These are phyloP conservation scores for Atractosteus spatula DNA, from an alignment of 2,113 vertebrate species.

Conservation along the genomic window DNA sequence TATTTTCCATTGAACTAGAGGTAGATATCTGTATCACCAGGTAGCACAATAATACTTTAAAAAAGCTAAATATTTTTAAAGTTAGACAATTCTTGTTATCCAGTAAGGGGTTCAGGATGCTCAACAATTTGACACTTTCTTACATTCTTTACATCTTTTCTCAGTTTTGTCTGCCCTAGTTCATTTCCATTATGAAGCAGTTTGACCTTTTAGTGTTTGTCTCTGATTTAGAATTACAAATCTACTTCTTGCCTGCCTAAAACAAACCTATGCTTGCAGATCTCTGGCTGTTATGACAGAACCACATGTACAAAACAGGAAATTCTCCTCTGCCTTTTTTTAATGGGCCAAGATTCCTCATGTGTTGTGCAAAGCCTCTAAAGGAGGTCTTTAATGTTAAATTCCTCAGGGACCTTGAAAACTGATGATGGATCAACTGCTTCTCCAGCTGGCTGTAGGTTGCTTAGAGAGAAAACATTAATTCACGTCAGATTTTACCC, in stretches of 20 bases:
- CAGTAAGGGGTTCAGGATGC: no score
- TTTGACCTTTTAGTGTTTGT: no score
- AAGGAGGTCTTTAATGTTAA: slow-evolving; percentile 20
- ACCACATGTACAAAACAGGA: slow-evolving; percentile 13
- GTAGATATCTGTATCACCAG: no score
- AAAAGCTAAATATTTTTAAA: no score
- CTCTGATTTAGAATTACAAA: background rate
- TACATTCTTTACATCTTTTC: no score
- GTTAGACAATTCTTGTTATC: no score
- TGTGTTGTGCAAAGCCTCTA: background rate
- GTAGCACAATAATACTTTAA: no score
- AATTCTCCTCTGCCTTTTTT: slow-evolving; percentile 8
- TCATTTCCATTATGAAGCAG: no score
- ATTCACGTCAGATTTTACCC: slow-evolving; percentile 32
- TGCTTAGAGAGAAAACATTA: slow-evolving; percentile 23
- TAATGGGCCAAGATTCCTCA: slow-evolving; percentile 20
- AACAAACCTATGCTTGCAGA: background rate
- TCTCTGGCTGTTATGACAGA: background rate
- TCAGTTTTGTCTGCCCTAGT: no score
- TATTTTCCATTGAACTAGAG: no score
- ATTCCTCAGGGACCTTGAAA: slow-evolving; percentile 12
- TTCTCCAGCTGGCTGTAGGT: slow-evolving; percentile 21
- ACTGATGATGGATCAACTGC: slow-evolving; percentile 17
- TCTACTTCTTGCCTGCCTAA: background rate
- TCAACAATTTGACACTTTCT: no score